A percentile compares a stretch with the other conserved stretches of the same genome.
phyloP scores from a whole-genome alignment of 2,113 vertebrate species.

The Ardeotis arabs region DNA sequence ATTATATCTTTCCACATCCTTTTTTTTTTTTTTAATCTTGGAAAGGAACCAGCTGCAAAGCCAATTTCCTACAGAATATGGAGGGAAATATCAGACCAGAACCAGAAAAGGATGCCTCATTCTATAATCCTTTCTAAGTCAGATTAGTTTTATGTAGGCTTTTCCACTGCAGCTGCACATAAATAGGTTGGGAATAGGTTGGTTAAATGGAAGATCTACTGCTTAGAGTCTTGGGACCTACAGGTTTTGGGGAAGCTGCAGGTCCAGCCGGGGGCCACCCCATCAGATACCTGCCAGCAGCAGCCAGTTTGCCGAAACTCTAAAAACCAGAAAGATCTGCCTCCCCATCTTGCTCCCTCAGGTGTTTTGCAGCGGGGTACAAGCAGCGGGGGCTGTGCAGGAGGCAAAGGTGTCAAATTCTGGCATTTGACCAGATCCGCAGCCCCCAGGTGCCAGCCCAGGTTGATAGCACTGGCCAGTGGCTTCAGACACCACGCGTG shows the following conservation, averaged over 20 bases:
- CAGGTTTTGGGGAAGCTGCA: background rate
- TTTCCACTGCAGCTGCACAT: background rate
- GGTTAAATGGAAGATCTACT: background rate
- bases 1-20: background rate
- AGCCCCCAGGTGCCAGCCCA: background rate
- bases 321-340: background rate
- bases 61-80: background rate
- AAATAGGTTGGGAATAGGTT: background rate
- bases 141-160: background rate
- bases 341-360: too few species aligned
- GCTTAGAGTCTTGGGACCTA: background rate
- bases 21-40: background rate
- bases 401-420: background rate
- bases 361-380: background rate
- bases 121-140: background rate
- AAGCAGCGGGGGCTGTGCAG: background rate
- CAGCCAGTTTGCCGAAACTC: background rate
- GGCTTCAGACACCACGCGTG: background rate
- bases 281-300: background rate
- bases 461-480: background rate
- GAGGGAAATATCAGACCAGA: background rate
- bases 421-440: background rate
- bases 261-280: background rate
- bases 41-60: slow-evolving; percentile 16
- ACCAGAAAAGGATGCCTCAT: background rate